phyloP scores from a whole-genome alignment of 2,113 vertebrate species.

The Cebus imitator region DNA sequence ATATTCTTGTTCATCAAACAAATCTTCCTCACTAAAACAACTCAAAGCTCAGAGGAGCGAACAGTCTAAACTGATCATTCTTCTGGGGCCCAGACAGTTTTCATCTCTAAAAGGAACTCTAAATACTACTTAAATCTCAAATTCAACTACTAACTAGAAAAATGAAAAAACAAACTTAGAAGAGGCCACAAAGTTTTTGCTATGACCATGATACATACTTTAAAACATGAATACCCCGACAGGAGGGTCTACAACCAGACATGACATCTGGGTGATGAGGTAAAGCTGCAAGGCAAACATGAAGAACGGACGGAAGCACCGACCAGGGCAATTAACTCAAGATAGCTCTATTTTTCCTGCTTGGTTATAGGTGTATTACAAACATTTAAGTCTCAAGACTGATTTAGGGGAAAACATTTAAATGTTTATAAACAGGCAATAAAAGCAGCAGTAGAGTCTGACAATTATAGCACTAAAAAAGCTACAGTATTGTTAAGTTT shows the following conservation, averaged over 20 bases:
- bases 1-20: slow-evolving; percentile 31
- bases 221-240: background rate
- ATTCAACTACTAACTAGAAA: background rate
- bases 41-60: background rate
- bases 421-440: slow-evolving; percentile 14
- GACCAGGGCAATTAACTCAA: background rate
- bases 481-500: background rate
- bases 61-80: background rate
- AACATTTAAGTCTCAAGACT: background rate
- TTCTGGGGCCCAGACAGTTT: background rate
- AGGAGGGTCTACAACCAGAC: background rate
- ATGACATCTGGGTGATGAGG: background rate
- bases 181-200: background rate
- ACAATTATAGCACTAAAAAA: slow-evolving; percentile 15
- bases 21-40: background rate
- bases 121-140: background rate
- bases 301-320: background rate
- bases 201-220: background rate
- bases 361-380: background rate
- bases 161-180: background rate
- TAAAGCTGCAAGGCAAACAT: background rate
- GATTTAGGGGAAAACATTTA: slow-evolving; percentile 24
- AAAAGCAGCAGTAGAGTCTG: background rate
- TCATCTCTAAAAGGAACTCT: background rate
- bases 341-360: background rate